phyloP scores from a whole-genome alignment of 2,797 vertebrate genomes.

The Dendrocincla fuliginosa region DNA sequence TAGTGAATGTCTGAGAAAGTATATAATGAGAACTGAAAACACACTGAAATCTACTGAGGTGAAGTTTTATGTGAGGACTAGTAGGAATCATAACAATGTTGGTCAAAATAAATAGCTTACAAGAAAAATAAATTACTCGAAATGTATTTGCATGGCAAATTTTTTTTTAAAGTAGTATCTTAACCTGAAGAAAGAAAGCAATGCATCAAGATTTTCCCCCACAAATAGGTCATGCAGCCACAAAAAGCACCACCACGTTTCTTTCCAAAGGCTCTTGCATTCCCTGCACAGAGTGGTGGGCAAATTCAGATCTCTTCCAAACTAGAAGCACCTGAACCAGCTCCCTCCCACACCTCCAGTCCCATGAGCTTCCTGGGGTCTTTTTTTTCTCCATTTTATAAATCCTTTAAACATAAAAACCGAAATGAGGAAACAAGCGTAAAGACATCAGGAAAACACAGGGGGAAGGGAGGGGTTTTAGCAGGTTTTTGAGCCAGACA shows the following conservation, averaged over 20 bases:
- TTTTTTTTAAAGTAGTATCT: not conserved
- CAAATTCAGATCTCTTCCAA: not conserved
- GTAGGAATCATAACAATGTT: not conserved
- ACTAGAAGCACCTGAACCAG: not conserved
- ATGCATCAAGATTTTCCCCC: not conserved
- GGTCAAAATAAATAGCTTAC: not conserved
- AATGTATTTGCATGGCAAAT: not conserved
- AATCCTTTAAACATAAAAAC: slow-evolving; percentile 28
- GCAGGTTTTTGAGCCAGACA: slow-evolving; percentile 45
- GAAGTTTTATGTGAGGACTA: not conserved
- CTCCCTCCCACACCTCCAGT: not conserved
- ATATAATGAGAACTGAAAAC: not conserved
- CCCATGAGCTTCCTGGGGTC: not conserved
- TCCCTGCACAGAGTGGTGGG: not conserved
- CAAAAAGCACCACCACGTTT: not conserved
- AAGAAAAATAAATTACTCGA: not conserved
- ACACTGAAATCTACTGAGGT: not conserved
- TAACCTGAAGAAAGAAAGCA: not conserved
- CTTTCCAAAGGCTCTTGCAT: not conserved
- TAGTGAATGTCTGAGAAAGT: not conserved
- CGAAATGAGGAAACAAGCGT: slow-evolving; percentile 20
- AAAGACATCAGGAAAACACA: not conserved
- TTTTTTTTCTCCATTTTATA: not conserved
- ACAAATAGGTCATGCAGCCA: not conserved
- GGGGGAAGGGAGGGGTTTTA: not conserved